These are phyloP conservation scores for Plodia interpunctella DNA, from an alignment of 1,140 invertebrate species.

Conservation along the genomic window DNA sequence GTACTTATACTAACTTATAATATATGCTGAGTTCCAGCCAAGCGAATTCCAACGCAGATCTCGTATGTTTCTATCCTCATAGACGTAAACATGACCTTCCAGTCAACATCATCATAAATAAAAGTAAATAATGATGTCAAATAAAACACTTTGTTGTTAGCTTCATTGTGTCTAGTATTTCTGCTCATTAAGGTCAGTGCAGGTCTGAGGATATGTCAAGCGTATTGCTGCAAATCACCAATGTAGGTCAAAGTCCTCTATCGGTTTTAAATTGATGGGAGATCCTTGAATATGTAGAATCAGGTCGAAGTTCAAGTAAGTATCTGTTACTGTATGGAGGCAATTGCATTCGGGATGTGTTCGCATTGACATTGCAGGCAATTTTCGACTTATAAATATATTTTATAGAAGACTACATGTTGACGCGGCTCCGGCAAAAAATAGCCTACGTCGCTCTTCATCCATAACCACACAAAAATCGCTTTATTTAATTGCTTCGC, in stretches of 20 bases:
- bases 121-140: constrained; percentile 7
- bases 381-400: too few relatives aligned
- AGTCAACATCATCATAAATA: constrained; percentile 3
- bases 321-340: too few relatives aligned
- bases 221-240: constrained; percentile 6
- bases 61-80: neutral
- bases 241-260: constrained; percentile 4
- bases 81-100: neutral
- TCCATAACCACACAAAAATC: too few relatives aligned
- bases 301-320: neutral
- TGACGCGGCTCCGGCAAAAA: too few relatives aligned
- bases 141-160: constrained; percentile 5
- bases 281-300: neutral
- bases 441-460: too few relatives aligned
- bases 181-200: constrained; percentile 9
- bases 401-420: too few relatives aligned
- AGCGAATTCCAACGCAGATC: neutral
- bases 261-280: constrained; percentile 10
- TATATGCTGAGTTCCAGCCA: neutral
- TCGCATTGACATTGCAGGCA: neutral
- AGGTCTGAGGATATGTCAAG: constrained; percentile 5
- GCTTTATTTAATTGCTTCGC: too few relatives aligned
- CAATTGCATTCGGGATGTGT: neutral
- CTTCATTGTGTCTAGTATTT: constrained; percentile 9
- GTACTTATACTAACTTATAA: neutral